phyloP scores from a whole-genome alignment of 2,113 vertebrate species.

The Peromyscus maniculatus region DNA sequence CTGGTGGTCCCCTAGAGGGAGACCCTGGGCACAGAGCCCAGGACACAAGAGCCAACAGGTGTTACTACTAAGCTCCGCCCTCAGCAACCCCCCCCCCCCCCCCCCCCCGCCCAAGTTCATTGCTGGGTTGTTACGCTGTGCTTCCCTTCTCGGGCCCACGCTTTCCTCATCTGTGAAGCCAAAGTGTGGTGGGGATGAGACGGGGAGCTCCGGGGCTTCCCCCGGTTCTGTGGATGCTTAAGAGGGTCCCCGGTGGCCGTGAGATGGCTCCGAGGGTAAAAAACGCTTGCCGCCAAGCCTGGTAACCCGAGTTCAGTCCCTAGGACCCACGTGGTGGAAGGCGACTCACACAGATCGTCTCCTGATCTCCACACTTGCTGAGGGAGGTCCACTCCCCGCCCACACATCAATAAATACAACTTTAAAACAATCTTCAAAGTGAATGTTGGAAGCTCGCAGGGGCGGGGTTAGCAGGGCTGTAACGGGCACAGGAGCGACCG shows the following conservation, averaged over 20 bases:
- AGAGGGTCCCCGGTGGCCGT: not conserved
- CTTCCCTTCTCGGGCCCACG: not conserved
- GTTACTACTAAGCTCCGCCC: too few species aligned
- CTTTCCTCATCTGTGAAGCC: not conserved
- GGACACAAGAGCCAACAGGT: not conserved
- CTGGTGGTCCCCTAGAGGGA: not conserved
- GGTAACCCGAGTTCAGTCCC: not conserved
- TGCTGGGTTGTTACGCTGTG: not conserved
- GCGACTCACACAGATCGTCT: not conserved
- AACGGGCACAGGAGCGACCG: not conserved
- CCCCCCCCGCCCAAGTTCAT: rapidly evolving
- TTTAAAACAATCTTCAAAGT: not conserved
- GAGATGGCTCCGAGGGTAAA: not conserved
- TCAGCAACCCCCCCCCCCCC: too few species aligned
- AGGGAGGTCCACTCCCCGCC: not conserved
- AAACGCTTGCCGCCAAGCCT: not conserved
- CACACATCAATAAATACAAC: not conserved
- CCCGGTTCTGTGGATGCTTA: not conserved
- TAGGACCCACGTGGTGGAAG: not conserved
- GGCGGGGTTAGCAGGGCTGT: not conserved
- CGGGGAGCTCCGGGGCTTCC: not conserved
- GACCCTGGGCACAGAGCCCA: not conserved
- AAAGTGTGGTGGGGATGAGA: not conserved
- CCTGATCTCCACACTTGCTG: not conserved
- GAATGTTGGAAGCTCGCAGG: not conserved